A percentile compares a stretch with the other conserved stretches of the same genome.
These are phyloP conservation scores for Sakesphorus luctuosus DNA, from an alignment of 2,113 vertebrate genomes.

Conservation along the genomic window DNA sequence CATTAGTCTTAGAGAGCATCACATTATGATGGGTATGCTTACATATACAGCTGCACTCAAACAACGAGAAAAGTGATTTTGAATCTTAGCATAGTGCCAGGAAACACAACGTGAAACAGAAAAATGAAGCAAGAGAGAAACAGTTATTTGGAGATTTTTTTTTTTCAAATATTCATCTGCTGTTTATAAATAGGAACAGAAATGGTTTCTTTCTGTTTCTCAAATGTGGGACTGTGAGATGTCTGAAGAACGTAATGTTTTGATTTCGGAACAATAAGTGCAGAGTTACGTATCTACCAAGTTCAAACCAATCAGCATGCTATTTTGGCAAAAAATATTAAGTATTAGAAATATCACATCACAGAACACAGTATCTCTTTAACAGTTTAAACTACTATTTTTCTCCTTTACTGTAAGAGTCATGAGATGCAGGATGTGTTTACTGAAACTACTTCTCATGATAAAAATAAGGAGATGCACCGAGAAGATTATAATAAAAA, in stretches of 20 bases:
- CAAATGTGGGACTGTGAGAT: neutral
- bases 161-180: neutral
- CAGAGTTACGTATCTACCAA: neutral
- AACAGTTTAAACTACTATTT: neutral
- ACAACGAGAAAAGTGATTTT: neutral
- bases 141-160: neutral
- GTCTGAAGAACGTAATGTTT: neutral
- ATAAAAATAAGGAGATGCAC: neutral
- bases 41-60: fast-evolving
- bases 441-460: neutral
- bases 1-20: neutral
- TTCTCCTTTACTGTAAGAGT: neutral
- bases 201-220: neutral
- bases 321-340: neutral
- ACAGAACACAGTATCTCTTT: neutral
- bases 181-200: neutral
- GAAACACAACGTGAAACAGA: neutral
- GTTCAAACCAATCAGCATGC: neutral
- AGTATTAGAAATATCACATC: neutral
- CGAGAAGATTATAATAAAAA: neutral
- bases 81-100: neutral
- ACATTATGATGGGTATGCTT: neutral
- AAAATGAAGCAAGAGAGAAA: neutral
- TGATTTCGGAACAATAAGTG: neutral
- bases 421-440: neutral